These are phyloP conservation scores for Condylura cristata DNA, from an alignment of 2,113 vertebrate genomes.

Conservation along the genomic window DNA sequence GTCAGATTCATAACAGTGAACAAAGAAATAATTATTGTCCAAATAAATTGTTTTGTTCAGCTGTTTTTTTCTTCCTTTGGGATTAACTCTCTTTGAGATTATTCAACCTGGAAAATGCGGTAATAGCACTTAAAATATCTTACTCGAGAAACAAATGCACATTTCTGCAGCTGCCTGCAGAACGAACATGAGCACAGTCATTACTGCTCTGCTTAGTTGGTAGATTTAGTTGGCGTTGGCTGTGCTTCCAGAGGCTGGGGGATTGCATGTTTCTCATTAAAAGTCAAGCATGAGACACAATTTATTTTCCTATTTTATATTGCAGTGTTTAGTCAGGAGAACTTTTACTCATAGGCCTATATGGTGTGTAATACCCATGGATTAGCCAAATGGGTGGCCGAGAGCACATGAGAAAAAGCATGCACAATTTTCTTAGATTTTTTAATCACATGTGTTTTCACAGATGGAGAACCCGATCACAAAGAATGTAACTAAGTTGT, in stretches of 20 bases:
- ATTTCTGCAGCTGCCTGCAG: conserved; percentile 62
- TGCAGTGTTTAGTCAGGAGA: conserved; percentile 51
- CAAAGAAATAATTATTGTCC: conserved; percentile 33
- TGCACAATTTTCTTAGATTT: background rate
- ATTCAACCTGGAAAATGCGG: conserved; percentile 38
- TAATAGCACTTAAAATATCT: conserved; percentile 61
- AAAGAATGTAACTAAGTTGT: conserved; percentile 31
- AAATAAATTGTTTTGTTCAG: conserved; percentile 53
- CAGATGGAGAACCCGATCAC: conserved; percentile 47
- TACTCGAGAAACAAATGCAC: conserved; percentile 49
- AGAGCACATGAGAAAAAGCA: background rate
- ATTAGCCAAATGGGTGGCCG: conserved; percentile 51
- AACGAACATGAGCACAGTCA: conserved; percentile 15
- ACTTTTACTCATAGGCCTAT: conserved; percentile 49
- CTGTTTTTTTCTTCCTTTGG: conserved; percentile 16
- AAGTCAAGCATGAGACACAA: conserved; percentile 57
- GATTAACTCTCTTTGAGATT: conserved; percentile 57
- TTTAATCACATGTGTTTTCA: conserved; percentile 43
- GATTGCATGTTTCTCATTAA: conserved; percentile 73
- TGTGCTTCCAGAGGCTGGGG: conserved; percentile 44
- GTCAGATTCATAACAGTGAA: background rate
- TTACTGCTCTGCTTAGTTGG: conserved; percentile 63
- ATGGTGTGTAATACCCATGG: background rate
- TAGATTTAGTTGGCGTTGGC: conserved; percentile 53
- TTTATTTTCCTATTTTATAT: conserved; percentile 66